Evolutionary conservation across 2,888 invertebrate species (phyloP).

Genomic region (Ophioninae sp.): DNA sequence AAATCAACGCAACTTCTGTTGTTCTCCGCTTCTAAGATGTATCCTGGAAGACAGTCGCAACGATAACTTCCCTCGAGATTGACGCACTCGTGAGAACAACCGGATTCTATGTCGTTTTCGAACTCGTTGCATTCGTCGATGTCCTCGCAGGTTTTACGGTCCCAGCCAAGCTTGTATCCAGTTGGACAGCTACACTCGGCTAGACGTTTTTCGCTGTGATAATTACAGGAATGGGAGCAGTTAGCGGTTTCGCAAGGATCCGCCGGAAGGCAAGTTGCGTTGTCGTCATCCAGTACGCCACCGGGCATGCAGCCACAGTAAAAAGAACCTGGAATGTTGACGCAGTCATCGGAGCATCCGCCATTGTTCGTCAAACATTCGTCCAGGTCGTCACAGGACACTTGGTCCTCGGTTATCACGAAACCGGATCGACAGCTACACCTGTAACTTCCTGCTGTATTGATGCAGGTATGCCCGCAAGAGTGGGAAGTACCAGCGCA

Average conservation of each 20-base stretch:
- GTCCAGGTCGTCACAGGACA: constrained; percentile 80
- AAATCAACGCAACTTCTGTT: constrained; percentile 81
- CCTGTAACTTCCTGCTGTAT: constrained; percentile 82
- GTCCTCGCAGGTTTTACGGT: constrained; percentile 76
- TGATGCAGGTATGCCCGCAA: constrained; percentile 86
- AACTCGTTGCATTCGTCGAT: constrained; percentile 78
- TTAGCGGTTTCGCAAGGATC: constrained; percentile 77
- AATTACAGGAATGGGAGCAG: constrained; percentile 82
- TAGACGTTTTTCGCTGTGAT: constrained; percentile 77
- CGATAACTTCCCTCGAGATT: constrained; percentile 83
- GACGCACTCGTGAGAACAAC: constrained; percentile 81
- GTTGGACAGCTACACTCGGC: constrained; percentile 83
- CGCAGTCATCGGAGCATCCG: constrained; percentile 82
- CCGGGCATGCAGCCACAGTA: constrained; percentile 81
- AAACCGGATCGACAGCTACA: constrained; percentile 84
- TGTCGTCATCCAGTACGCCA: constrained; percentile 71
- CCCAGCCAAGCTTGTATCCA: constrained; percentile 80
- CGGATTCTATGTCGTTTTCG: constrained; percentile 77
- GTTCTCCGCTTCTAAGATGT: constrained; percentile 77
- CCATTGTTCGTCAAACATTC: constrained; percentile 82
- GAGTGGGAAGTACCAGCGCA: constrained; percentile 84
- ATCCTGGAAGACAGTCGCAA: constrained; percentile 83
- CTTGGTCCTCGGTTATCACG: constrained; percentile 76
- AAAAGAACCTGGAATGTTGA: constrained; percentile 80
- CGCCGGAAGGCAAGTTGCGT: constrained; percentile 69